Evolutionary conservation across 2,888 invertebrate genomes (phyloP).

Genomic region (Willowsia nigromaculata): DNA sequence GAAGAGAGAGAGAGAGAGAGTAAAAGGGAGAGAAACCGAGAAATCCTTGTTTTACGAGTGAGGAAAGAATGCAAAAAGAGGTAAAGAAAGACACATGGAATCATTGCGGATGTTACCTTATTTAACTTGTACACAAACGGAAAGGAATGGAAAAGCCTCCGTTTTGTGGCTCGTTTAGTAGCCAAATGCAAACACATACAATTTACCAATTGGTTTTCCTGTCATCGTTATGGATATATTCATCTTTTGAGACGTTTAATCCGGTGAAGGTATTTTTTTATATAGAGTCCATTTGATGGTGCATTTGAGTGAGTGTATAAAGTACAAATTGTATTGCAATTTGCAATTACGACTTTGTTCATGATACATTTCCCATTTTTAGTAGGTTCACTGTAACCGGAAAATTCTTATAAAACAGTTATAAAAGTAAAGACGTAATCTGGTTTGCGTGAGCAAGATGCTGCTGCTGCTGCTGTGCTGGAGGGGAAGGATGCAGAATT

Average conservation of each 20-base stretch:
- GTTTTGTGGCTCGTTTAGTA: constrained; percentile 31
- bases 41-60: constrained; percentile 10
- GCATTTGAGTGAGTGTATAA: neutral
- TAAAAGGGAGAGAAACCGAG: constrained; percentile 3
- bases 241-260: no score
- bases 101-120: constrained; percentile 9
- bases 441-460: neutral
- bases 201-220: constrained; percentile 41
- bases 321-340: no score
- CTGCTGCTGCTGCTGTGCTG: neutral
- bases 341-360: no score
- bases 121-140: constrained; percentile 1
- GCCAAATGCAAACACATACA: neutral
- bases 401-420: neutral
- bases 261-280: no score
- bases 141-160: constrained; percentile 25
- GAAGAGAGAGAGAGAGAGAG: neutral
- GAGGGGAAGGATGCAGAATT: neutral
- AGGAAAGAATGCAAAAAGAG: constrained; percentile 2
- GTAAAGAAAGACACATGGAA: neutral
- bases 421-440: neutral
- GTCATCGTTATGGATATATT: no score
- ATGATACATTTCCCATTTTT: no score
- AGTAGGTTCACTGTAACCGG: no score
- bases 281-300: neutral